Conservation (phyloP, 2,797 vertebrate genomes). For the Gobionotothen gibberifrons region DNA sequence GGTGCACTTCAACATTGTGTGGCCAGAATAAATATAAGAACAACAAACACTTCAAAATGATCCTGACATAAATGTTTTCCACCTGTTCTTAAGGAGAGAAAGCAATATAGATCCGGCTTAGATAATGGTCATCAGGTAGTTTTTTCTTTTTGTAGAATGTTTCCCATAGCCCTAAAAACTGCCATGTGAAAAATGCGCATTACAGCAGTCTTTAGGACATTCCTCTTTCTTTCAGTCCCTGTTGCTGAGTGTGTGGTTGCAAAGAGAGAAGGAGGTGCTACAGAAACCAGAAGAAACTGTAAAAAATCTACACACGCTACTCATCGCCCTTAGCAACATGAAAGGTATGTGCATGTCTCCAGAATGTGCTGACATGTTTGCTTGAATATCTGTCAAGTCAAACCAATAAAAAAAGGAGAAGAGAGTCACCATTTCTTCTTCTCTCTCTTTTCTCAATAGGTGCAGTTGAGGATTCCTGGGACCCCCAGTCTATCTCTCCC, state of each 20-base stretch:
- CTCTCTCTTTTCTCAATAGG: conserved; percentile 72
- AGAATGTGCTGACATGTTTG: not conserved
- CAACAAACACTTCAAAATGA: too few species aligned
- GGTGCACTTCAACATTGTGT: too few species aligned
- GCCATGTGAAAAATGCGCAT: not conserved
- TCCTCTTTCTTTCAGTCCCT: conserved; percentile 71
- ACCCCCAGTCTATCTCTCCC: conserved; percentile 92
- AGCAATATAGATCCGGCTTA: too few species aligned
- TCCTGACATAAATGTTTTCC: too few species aligned
- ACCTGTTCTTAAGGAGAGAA: too few species aligned
- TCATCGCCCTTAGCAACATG: conserved; percentile 92
- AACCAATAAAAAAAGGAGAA: not conserved
- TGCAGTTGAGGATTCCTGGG: conserved; percentile 93
- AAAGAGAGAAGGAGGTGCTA: conserved; percentile 91
- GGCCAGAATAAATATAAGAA: too few species aligned
- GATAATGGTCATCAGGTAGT: too few species aligned
- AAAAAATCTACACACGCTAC: conserved; percentile 86
- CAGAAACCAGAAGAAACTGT: conserved; percentile 83
- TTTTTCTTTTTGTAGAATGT: too few species aligned
- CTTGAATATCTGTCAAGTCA: not conserved
- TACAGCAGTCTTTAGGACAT: not conserved
- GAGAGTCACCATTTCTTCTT: not conserved
- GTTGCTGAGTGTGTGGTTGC: conserved; percentile 93
- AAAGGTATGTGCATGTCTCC: conserved; percentile 82
- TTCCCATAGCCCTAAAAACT: too few species aligned